Base-by-base conservation (phyloP, 2,797 vertebrate species). In the Paguma larvata region DNA sequence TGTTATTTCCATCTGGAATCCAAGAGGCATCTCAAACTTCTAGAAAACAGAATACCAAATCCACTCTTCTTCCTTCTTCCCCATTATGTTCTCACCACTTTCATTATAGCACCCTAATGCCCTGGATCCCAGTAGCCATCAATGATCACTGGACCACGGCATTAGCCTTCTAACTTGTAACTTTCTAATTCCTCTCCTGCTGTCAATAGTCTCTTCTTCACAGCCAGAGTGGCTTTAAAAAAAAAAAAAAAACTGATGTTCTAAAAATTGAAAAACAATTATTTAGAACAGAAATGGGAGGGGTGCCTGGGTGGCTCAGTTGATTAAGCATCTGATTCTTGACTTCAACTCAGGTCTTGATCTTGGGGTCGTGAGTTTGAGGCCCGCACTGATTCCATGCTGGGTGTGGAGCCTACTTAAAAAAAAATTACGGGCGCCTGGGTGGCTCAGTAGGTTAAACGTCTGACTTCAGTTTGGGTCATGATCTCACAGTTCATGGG, bases 1-100 rank as follows among this genome's bases (percentile, higher is more conserved):
- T 75, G 13, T 78, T 73, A 95, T 86, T 86, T 86, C 65, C 73
- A 86, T 63, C 65, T 91, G 5, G 5, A 95, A 85, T 75, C 83
- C 65, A 82, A 73, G 19, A 44, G 67, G 30, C 16, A 46, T 38
- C 67, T 92, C 38, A 95, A 75, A 82, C 32, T 85, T 85, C 19
- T 51, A 70, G 62, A 70, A 79, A 89, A 62, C 6, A 41, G 8
- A 77, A 77, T 56, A 62, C 46, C 5, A 18, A 70, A 79, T 41
- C 44, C 48, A 16, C 27, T 72, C 48, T 68, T 51, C 51, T 73
- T 63, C 44, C 65, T 80, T 73, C 59, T 84, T 91, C 65, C 41
- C 30, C 34, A 73, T 46, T 32, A 56, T 44, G 16, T 63, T 92
- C 41, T 92, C 44, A 63, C 21, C 44, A 85, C 16, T 21, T 44